Evolutionary conservation across 2,797 vertebrate genomes (phyloP).

Genomic region (Gymnopithys bicolor): DNA sequence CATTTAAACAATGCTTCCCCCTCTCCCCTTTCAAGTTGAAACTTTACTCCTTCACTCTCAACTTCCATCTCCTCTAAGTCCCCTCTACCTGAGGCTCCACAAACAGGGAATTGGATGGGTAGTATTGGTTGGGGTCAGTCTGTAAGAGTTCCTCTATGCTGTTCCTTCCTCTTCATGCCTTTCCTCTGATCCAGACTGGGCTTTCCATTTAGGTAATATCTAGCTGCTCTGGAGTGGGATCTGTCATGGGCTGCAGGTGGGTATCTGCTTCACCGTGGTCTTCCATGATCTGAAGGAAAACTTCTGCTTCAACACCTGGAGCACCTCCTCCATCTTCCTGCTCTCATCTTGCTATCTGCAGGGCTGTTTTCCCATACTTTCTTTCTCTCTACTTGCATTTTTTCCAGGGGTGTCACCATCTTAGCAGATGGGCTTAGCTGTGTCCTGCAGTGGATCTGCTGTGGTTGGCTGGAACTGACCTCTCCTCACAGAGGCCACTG

Average conservation of each 20-base stretch:
- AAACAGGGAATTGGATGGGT: rapidly evolving
- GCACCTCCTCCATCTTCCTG: background rate
- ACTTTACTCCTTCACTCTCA: background rate
- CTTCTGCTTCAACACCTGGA: background rate
- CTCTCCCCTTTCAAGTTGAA: rapidly evolving
- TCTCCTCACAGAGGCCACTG: background rate
- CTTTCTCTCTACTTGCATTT: background rate
- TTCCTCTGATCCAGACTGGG: background rate
- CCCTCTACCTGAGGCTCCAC: background rate
- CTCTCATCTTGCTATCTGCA: background rate
- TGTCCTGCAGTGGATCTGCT: background rate
- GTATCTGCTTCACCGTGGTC: background rate
- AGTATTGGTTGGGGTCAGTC: background rate
- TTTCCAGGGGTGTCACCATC: background rate
- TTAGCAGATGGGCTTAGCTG: background rate
- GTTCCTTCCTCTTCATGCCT: background rate
- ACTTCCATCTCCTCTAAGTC: rapidly evolving
- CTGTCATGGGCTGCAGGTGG: background rate
- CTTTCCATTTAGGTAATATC: background rate
- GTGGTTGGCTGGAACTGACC: background rate
- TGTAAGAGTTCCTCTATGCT: rapidly evolving
- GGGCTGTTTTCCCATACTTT: background rate
- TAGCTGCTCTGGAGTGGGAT: background rate
- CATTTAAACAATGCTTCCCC: background rate
- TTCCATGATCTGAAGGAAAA: background rate